Conservation (phyloP, 2,888 invertebrate species). For the Loripinus fragilis region DNA sequence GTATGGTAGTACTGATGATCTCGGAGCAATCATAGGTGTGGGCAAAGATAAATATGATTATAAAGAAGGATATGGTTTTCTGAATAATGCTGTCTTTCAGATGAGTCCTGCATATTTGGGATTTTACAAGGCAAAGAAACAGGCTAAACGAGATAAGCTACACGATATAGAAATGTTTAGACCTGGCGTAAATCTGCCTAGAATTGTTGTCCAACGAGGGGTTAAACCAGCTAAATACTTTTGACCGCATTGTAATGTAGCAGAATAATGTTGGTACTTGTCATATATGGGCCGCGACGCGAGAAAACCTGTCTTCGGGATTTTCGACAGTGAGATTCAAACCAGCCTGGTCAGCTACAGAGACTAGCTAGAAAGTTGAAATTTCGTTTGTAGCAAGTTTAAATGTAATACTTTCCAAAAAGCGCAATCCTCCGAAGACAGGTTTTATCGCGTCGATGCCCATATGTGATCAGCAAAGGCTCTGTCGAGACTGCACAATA, state of each 20-base stretch:
- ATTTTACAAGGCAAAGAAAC: conserved; percentile 26
- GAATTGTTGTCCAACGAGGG: conserved; percentile 17
- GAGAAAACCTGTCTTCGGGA: no score
- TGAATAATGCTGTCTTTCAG: conserved; percentile 32
- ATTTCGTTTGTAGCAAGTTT: no score
- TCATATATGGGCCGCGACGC: no score
- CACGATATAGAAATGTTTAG: conserved; percentile 23
- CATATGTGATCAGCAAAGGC: no score
- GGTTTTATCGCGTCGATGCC: no score
- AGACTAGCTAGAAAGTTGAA: no score
- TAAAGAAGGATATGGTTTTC: conserved; percentile 24
- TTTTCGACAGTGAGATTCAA: no score
- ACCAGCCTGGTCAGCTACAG: no score
- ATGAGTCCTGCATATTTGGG: conserved; percentile 50
- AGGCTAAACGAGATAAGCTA: conserved; percentile 16
- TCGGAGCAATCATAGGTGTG: conserved; percentile 20
- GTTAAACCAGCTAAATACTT: conserved; percentile 6
- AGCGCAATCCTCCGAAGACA: no score
- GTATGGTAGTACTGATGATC: conserved; percentile 29
- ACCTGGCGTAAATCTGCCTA: conserved; percentile 37
- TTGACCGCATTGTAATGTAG: not conserved
- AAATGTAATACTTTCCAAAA: no score
- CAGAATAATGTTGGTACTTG: no score
- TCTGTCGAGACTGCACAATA: no score
- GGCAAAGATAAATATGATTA: conserved; percentile 28